Percentiles rank a stretch among this genome's conserved stretches.
phyloP scores from a whole-genome alignment of 2,888 invertebrate genomes.

The Apotomis betuletana region DNA sequence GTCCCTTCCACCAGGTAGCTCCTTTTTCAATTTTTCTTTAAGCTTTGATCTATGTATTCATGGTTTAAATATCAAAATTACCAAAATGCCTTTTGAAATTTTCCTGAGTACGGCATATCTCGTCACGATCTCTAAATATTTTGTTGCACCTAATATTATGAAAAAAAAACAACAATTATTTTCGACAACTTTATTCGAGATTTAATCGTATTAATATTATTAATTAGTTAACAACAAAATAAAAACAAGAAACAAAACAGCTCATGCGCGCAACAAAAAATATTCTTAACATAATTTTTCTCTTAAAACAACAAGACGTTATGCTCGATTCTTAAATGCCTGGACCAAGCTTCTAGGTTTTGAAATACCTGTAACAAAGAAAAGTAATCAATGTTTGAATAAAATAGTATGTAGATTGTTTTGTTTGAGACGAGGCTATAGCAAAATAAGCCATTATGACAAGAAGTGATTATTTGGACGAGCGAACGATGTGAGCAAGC shows the following conservation, averaged over 20 bases:
- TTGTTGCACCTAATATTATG: no score
- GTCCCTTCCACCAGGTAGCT: no score
- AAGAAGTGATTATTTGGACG: no score
- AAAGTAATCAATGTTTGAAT: neutral
- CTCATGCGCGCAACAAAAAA: conserved; percentile 24
- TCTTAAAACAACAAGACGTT: conserved; percentile 52
- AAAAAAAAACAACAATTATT: neutral
- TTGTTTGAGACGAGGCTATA: neutral
- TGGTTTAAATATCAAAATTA: no score
- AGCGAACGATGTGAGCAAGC: no score
- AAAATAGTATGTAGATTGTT: neutral
- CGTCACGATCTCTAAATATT: no score
- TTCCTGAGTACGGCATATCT: no score
- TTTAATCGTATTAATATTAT: conserved; percentile 1
- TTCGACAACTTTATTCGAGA: conserved; percentile 6
- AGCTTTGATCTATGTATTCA: no score
- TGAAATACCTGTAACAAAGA: conserved; percentile 65
- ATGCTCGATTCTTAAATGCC: conserved; percentile 63
- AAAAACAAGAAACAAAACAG: conserved; percentile 23
- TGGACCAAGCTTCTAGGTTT: conserved; percentile 69
- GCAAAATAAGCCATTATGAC: no score
- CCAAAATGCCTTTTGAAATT: no score
- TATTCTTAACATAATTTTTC: conserved; percentile 31
- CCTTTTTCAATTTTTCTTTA: no score
- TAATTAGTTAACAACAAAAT: conserved; percentile 3